phyloP scores from a whole-genome alignment of 2,888 invertebrate genomes.

The Calephelis perditalis region DNA sequence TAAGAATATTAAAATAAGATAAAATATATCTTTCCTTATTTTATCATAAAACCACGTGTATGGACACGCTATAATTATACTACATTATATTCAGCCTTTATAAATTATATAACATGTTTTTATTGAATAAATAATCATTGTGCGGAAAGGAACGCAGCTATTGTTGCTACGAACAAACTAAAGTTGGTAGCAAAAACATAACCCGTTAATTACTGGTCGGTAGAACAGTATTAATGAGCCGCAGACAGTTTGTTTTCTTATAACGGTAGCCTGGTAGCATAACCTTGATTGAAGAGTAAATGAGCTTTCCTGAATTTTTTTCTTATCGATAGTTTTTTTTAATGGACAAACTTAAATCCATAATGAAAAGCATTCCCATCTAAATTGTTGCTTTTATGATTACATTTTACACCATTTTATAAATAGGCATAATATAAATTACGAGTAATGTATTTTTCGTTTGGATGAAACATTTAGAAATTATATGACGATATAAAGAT shows the following conservation, averaged over 20 bases:
- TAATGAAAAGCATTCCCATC: too few relatives aligned
- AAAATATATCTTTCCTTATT: background rate
- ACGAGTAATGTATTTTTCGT: too few relatives aligned
- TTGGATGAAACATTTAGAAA: too few relatives aligned
- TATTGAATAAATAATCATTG: background rate
- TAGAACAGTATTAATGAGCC: slow-evolving; percentile 7
- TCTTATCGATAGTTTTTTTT: too few relatives aligned
- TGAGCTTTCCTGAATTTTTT: background rate
- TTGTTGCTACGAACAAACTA: slow-evolving; percentile 1
- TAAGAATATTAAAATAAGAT: background rate
- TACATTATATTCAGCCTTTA: background rate
- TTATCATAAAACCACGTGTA: background rate
- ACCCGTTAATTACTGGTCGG: slow-evolving; percentile 10
- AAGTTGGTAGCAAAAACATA: slow-evolving; percentile 9
- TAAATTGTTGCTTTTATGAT: too few relatives aligned
- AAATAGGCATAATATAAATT: too few relatives aligned
- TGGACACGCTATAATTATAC: background rate
- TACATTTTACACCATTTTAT: too few relatives aligned
- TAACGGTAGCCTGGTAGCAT: slow-evolving; percentile 4
- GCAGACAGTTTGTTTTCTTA: slow-evolving; percentile 3
- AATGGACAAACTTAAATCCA: too few relatives aligned
- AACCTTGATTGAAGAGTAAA: slow-evolving; percentile 3
- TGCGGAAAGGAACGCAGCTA: slow-evolving; percentile 2
- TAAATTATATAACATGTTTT: slow-evolving; percentile 10
- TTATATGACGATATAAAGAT: too few relatives aligned